Conservation (phyloP, 2,888 invertebrate genomes). For the Andrena dorsata region DNA sequence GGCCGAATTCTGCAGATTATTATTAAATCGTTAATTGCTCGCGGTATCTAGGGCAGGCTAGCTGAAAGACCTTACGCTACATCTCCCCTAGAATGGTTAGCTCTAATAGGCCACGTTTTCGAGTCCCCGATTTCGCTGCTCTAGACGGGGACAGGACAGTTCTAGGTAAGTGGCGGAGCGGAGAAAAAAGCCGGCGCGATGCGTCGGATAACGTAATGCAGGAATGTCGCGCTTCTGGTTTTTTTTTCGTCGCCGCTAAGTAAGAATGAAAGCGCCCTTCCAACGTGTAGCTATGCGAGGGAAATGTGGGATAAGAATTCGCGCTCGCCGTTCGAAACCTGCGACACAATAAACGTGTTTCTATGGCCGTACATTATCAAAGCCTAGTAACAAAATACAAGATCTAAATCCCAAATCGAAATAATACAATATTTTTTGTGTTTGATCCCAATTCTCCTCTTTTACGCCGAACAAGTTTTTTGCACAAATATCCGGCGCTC, state of each 20-base stretch:
- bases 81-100: constrained; percentile 1
- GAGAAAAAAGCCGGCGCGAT: constrained; percentile 45
- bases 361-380: too few species aligned
- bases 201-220: constrained; percentile 68
- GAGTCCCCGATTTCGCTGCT: constrained; percentile 36
- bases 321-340: constrained; percentile 31
- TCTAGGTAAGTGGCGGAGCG: constrained; percentile 39
- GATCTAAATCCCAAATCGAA: too few species aligned
- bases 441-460: too few species aligned
- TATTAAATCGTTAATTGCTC: constrained; percentile 12
- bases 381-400: too few species aligned
- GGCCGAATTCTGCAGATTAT: too few species aligned
- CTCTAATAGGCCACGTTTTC: constrained; percentile 27
- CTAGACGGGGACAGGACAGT: constrained; percentile 46
- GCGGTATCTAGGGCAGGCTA: constrained; percentile 1
- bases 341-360: constrained; percentile 32
- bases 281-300: constrained; percentile 65
- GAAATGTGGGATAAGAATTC: constrained; percentile 60
- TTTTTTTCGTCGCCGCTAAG: constrained; percentile 54
- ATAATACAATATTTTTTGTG: too few species aligned
- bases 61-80: constrained; percentile 3
- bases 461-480: too few species aligned
- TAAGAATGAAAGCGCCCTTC: constrained; percentile 59
- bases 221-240: constrained; percentile 72
- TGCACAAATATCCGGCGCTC: too few species aligned